Base-by-base conservation (phyloP, 2,888 invertebrate species). In the Lasioglossum malachurum region DNA sequence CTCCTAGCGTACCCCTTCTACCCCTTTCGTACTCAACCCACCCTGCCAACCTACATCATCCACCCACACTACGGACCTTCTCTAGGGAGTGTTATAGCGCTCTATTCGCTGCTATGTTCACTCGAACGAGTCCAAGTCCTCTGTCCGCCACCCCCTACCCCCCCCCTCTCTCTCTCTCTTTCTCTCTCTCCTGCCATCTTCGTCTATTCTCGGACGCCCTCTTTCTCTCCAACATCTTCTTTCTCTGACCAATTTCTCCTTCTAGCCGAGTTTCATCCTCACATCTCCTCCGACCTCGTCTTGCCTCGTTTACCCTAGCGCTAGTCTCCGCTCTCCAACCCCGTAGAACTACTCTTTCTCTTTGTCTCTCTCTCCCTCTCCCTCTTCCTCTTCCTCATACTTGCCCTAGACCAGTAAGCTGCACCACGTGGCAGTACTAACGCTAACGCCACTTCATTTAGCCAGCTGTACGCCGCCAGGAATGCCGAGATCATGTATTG, bases 371-470 rank as follows among this genome's bases (percentile, higher is more conserved):
- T 41, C 79, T 60, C 44, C 14, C 12, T 60, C 60, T 27, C 38
- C 1, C 35, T 41, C 60, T 60, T 12, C 19, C 35, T 67, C 10
- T 7, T 16, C 57, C 23, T 41, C 41, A 16, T 64, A 27, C 16
- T 73, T 74, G 35, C 78, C 57, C 38, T 75, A 79, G 81, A 76
- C 88, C 83, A 46, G 87, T 82, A 90, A 88, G 77, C 82, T 75
- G 75, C 89, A 87, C 88, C 92, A 92, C 92, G 93, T 92, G 92
- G 88, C 82, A 27, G 78, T 76, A 77, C 84, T 73, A 86, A 82
- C 88, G 84, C 88, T 89, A 91, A 91, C 89, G 86, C 84, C 89
- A 88, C 90, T 91, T 86, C 89, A 88, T 88, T 91, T 91, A 87
- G 83, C 88, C 84, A 84, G 88, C 87, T 82, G 87, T 67, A 88